These are phyloP conservation scores for Heterocephalus glaber DNA, from an alignment of 2,113 vertebrate genomes.

Conservation along the genomic window DNA sequence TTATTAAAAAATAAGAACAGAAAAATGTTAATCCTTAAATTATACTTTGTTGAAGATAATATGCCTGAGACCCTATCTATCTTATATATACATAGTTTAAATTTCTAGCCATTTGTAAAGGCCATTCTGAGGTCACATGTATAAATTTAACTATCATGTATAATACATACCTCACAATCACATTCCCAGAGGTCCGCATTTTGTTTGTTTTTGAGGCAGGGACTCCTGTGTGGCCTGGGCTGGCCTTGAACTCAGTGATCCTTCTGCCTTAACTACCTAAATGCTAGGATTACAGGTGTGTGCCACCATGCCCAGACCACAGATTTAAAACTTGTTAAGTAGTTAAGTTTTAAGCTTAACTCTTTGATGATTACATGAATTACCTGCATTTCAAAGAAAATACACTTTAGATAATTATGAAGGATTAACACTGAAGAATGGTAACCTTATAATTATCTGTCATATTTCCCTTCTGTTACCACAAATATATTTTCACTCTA, in stretches of 20 bases:
- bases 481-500: background rate
- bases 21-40: conserved; percentile 27
- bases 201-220: too few relatives aligned
- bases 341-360: conserved; percentile 47
- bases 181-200: conserved; percentile 62
- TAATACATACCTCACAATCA: conserved; percentile 54
- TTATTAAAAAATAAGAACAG: conserved; percentile 21
- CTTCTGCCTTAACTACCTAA: too few relatives aligned
- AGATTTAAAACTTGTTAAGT: conserved; percentile 51
- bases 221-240: too few relatives aligned
- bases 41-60: conserved; percentile 43
- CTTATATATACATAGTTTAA: background rate
- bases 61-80: background rate
- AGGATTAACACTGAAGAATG: background rate
- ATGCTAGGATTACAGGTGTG: too few relatives aligned
- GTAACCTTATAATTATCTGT: background rate
- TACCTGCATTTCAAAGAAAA: conserved; percentile 66
- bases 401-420: conserved; percentile 31
- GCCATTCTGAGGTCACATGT: conserved; percentile 46
- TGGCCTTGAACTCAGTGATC: too few relatives aligned
- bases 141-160: conserved; percentile 68
- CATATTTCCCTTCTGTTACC: background rate
- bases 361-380: conserved; percentile 61
- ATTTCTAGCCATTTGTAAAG: conserved; percentile 50
- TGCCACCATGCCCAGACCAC: too few relatives aligned